These are phyloP conservation scores for Dreissena rostriformis DNA, from an alignment of 1,140 invertebrate species.

Conservation along the genomic window DNA sequence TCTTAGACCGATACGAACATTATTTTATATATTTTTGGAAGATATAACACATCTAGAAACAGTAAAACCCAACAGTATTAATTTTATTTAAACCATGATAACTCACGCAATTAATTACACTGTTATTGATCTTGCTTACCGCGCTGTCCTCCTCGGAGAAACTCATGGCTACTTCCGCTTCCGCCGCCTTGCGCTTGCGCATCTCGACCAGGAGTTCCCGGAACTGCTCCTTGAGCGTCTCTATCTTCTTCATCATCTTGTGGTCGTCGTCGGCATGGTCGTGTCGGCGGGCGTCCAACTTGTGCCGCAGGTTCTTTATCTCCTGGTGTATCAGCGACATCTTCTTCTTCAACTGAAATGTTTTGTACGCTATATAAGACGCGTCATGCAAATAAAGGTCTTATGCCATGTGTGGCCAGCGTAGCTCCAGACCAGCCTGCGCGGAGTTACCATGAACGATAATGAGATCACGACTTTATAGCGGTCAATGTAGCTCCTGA, in stretches of 20 bases:
- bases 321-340: slow-evolving; percentile 83
- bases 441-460: too few species aligned
- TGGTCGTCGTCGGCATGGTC: slow-evolving; percentile 69
- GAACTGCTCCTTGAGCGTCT: slow-evolving; percentile 83
- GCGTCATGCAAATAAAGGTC: neutral
- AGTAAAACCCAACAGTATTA: too few species aligned
- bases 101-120: too few species aligned
- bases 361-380: slow-evolving; percentile 12
- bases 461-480: too few species aligned
- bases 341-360: slow-evolving; percentile 81
- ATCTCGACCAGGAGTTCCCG: slow-evolving; percentile 83
- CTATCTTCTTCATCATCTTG: slow-evolving; percentile 79
- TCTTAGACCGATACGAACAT: neutral
- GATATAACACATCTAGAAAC: too few species aligned
- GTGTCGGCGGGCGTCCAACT: slow-evolving; percentile 73
- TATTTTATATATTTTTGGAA: too few species aligned
- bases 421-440: too few species aligned
- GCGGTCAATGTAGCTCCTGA: too few species aligned
- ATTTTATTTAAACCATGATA: too few species aligned
- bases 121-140: slow-evolving; percentile 41
- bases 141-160: slow-evolving; percentile 67
- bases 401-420: neutral
- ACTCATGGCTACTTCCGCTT: slow-evolving; percentile 71
- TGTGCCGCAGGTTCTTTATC: slow-evolving; percentile 81
- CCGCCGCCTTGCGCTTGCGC: slow-evolving; percentile 81